These are phyloP conservation scores for Megaceryle torquata DNA, from an alignment of 2,113 vertebrate genomes.

Conservation along the genomic window DNA sequence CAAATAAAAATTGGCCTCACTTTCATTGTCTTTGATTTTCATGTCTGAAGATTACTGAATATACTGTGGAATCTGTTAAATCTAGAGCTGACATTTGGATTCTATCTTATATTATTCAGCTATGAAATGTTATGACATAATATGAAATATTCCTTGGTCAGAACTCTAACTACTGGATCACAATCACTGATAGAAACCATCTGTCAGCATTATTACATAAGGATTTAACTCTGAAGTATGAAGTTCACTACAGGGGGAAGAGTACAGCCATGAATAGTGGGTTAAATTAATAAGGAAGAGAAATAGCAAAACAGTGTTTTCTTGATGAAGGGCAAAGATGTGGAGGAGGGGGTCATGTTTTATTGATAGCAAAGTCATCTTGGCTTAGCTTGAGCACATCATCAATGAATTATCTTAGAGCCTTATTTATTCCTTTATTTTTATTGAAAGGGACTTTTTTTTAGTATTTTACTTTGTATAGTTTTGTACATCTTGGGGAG, in stretches of 20 bases:
- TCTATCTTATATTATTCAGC: not conserved
- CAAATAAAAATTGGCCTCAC: not conserved
- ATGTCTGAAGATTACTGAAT: not conserved
- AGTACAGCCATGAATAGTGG: not conserved
- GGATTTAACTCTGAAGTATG: not conserved
- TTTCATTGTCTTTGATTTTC: slow-evolving; percentile 30
- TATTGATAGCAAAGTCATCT: not conserved
- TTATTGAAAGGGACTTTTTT: not conserved
- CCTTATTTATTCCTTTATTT: not conserved
- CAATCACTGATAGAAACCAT: not conserved
- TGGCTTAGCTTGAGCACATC: not conserved
- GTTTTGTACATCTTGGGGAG: not conserved
- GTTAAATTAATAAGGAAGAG: not conserved
- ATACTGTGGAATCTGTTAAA: not conserved
- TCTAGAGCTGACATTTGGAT: not conserved
- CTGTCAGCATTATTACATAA: not conserved
- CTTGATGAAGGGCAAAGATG: not conserved
- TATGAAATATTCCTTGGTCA: not conserved
- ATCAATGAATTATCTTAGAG: not conserved
- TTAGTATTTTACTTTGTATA: not conserved
- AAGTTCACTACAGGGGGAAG: not conserved
- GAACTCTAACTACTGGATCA: not conserved
- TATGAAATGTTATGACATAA: too few species aligned
- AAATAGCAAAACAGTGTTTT: not conserved
- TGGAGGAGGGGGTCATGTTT: not conserved